phyloP scores from a whole-genome alignment of 2,797 vertebrate species.

The Danio tinwini region DNA sequence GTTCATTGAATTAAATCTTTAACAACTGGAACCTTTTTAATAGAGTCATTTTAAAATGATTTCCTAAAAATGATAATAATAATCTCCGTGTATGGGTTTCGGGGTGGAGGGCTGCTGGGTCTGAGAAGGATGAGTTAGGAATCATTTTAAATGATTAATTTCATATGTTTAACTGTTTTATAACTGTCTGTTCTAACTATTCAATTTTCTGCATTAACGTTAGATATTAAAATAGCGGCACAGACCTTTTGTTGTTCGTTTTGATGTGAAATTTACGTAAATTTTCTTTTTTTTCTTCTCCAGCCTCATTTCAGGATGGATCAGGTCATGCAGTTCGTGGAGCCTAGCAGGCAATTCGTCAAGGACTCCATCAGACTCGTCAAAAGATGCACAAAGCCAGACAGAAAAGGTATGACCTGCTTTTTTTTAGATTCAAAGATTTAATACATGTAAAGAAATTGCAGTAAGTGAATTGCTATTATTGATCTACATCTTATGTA shows the following conservation, averaged over 20 bases:
- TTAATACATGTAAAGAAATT: too few species aligned
- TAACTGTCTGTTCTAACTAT: too few species aligned
- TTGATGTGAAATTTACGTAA: not conserved
- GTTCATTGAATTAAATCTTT: too few species aligned
- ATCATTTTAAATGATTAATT: too few species aligned
- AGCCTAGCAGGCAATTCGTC: slow-evolving; percentile 96
- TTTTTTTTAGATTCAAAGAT: not conserved
- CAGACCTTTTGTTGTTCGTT: not conserved
- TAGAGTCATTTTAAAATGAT: not conserved
- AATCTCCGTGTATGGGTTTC: not conserved
- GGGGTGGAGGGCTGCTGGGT: not conserved
- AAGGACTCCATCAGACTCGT: slow-evolving; percentile 98
- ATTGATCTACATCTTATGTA: too few species aligned
- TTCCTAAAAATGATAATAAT: too few species aligned
- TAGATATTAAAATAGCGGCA: too few species aligned
- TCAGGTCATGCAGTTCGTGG: slow-evolving; percentile 98
- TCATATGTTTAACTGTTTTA: too few species aligned
- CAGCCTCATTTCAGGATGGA: slow-evolving; percentile 81
- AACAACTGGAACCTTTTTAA: not conserved
- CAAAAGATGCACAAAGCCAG: slow-evolving; percentile 97
- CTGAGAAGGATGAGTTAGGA: not conserved
- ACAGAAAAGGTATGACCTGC: slow-evolving; percentile 88
- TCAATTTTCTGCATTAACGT: too few species aligned
- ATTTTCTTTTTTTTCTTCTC: too few species aligned
- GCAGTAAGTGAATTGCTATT: not conserved